Conservation (phyloP, 2,113 vertebrate genomes). For the Petromus typicus region DNA sequence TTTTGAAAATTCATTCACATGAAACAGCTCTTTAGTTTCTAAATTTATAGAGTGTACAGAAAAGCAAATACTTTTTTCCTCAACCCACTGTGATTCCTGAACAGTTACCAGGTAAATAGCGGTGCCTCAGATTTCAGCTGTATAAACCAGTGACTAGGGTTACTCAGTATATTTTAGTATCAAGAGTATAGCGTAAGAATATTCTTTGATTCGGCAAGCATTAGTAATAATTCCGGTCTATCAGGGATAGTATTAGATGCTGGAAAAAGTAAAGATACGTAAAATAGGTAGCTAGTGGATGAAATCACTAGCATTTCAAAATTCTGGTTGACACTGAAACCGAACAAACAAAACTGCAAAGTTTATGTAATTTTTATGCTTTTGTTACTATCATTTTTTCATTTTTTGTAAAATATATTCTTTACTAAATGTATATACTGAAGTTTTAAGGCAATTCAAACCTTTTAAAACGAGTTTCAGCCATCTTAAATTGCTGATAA, state of each 20-base stretch:
- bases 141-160: background rate
- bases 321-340: constrained; percentile 29
- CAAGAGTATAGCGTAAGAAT: constrained; percentile 22
- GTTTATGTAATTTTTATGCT: constrained; percentile 22
- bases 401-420: constrained; percentile 6
- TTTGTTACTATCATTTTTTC: constrained; percentile 4
- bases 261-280: background rate
- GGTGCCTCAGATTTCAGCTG: background rate
- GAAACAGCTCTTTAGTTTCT: constrained; percentile 52
- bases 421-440: background rate
- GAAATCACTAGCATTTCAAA: constrained; percentile 35
- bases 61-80: constrained; percentile 41
- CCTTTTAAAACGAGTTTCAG: constrained; percentile 43
- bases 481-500: constrained; percentile 35
- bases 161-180: constrained; percentile 39
- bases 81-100: background rate
- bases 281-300: background rate
- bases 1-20: constrained; percentile 53
- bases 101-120: background rate
- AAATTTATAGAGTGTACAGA: constrained; percentile 30
- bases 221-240: constrained; percentile 38
- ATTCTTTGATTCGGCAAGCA: constrained; percentile 17
- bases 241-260: background rate
- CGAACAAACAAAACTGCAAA: background rate
- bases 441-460: constrained; percentile 23